Conservation (phyloP, 64 coral and sea anemone genomes). For the Dendronephthya gigantea region DNA sequence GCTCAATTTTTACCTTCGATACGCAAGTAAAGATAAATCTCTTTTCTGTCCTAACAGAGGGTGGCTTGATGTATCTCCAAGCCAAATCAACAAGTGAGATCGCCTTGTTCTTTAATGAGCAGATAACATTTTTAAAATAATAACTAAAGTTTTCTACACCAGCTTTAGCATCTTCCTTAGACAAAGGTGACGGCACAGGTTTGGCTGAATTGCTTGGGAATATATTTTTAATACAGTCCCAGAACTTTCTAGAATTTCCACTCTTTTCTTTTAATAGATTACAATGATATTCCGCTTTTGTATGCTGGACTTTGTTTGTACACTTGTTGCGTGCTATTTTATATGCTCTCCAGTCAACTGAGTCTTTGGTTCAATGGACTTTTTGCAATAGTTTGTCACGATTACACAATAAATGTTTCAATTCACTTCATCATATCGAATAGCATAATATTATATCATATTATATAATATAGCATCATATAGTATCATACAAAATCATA, state of each 20-base stretch:
- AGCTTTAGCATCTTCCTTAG: neutral
- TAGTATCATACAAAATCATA: too few relatives aligned
- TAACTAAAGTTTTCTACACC: neutral
- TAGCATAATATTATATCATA: too few relatives aligned
- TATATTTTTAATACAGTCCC: neutral
- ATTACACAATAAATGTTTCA: neutral
- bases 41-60: neutral
- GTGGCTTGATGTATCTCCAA: neutral
- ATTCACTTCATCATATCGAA: too few relatives aligned
- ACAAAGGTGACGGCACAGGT: too few relatives aligned
- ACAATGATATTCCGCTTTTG: neutral
- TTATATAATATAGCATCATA: too few relatives aligned
- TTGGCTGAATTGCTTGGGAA: neutral
- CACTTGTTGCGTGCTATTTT: neutral
- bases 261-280: neutral
- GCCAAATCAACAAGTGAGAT: neutral
- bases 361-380: neutral
- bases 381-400: neutral
- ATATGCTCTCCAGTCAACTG: neutral
- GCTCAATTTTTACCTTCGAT: neutral
- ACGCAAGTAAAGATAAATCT: neutral
- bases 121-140: too few relatives aligned
- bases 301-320: neutral
- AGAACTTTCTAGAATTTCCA: neutral
- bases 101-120: neutral